phyloP scores from a whole-genome alignment of 1,140 invertebrate species.

The Probaryconus sp. region DNA sequence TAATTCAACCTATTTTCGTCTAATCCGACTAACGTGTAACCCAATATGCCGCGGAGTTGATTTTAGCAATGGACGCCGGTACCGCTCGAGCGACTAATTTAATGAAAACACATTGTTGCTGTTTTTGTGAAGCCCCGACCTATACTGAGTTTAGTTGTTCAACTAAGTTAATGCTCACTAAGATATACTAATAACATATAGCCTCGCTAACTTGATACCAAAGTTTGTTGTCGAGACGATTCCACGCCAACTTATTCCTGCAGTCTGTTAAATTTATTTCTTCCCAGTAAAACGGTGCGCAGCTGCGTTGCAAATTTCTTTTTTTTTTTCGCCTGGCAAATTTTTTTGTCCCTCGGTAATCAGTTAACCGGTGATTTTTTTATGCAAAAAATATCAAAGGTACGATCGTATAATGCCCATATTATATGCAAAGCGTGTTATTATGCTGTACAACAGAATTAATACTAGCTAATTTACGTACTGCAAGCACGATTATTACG shows the following conservation, averaged over 20 bases:
- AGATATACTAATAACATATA: conserved; percentile 18
- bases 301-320: background rate
- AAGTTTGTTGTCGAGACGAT: conserved; percentile 5
- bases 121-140: too few relatives aligned
- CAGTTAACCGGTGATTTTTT: background rate
- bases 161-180: too few relatives aligned
- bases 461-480: conserved; percentile 52
- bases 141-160: too few relatives aligned
- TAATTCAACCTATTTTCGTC: conserved; percentile 42
- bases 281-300: too few relatives aligned
- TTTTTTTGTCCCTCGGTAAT: conserved; percentile 8
- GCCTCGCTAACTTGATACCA: conserved; percentile 19
- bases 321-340: too few relatives aligned
- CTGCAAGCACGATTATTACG: conserved; percentile 47
- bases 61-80: background rate
- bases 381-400: too few relatives aligned
- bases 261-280: conserved; percentile 19
- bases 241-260: conserved; percentile 12
- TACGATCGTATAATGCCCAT: too few relatives aligned
- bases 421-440: conserved; percentile 17
- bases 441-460: conserved; percentile 45
- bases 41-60: conserved; percentile 12
- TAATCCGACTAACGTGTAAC: conserved; percentile 23
- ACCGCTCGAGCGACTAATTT: conserved; percentile 12
- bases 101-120: too few relatives aligned